Conservation (phyloP, 1,140 invertebrate genomes). For the Neomicropteryx cornuta region DNA sequence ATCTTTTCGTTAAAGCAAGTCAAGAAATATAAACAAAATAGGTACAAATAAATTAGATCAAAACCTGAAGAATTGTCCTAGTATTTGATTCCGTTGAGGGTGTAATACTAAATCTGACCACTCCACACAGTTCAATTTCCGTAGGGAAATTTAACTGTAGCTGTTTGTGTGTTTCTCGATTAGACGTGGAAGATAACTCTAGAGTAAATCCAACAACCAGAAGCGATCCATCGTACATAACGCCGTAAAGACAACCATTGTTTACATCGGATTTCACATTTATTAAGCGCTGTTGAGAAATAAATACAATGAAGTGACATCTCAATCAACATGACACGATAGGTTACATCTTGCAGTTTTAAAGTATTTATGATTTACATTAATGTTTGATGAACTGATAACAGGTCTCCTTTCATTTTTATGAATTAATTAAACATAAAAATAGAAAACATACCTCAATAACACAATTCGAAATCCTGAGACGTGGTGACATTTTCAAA, state of each 20-base stretch:
- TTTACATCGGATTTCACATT: conserved; percentile 39
- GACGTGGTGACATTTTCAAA: conserved; percentile 41
- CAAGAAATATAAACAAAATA: conserved; percentile 4
- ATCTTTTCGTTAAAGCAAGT: conserved; percentile 4
- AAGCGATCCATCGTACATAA: conserved; percentile 57
- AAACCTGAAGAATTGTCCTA: conserved; percentile 49
- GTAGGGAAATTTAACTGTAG: conserved; percentile 56
- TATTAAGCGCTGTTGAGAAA: conserved; percentile 24
- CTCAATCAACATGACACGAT: conserved; percentile 17
- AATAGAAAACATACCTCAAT: conserved; percentile 31
- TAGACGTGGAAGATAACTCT: conserved; percentile 42
- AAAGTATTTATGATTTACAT: too few species aligned
- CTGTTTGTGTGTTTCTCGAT: conserved; percentile 39
- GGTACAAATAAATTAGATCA: background rate
- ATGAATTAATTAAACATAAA: conserved; percentile 3
- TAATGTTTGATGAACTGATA: too few species aligned
- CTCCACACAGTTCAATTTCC: conserved; percentile 62
- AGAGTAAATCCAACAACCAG: conserved; percentile 53
- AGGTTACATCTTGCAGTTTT: conserved; percentile 9
- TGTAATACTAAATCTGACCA: conserved; percentile 49
- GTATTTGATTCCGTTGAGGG: conserved; percentile 40
- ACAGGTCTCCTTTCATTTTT: background rate
- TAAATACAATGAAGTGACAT: conserved; percentile 5
- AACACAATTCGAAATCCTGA: conserved; percentile 41
- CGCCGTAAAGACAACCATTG: conserved; percentile 59